phyloP scores from a whole-genome alignment of 2,888 invertebrate genomes.

The Calephelis perditalis region DNA sequence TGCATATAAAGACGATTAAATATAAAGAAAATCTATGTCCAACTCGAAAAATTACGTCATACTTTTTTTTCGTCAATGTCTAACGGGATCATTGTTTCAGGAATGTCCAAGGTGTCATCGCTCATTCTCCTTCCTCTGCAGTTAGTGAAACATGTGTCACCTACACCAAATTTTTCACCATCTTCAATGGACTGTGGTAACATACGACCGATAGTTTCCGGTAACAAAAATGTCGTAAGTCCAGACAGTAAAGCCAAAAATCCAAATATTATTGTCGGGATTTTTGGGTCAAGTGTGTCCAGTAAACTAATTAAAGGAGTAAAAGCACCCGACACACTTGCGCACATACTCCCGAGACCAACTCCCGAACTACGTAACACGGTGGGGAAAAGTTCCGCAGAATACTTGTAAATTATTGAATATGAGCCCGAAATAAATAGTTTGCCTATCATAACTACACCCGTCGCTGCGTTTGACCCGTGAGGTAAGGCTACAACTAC shows the following conservation, averaged over 20 bases:
- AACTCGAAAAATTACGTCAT: slow-evolving; percentile 25
- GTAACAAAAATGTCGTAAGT: slow-evolving; percentile 84
- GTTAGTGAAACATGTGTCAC: slow-evolving; percentile 88
- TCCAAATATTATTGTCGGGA: slow-evolving; percentile 88
- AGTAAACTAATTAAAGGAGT: slow-evolving; percentile 87
- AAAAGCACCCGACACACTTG: slow-evolving; percentile 88
- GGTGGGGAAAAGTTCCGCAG: slow-evolving; percentile 91
- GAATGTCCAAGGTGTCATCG: slow-evolving; percentile 49
- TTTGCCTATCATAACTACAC: slow-evolving; percentile 87
- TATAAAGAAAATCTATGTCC: too few relatives aligned
- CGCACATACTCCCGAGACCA: slow-evolving; percentile 91
- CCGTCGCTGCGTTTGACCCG: slow-evolving; percentile 78
- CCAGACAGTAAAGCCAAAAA: slow-evolving; percentile 86
- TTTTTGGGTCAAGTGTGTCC: slow-evolving; percentile 86
- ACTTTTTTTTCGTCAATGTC: slow-evolving; percentile 54
- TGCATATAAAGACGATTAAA: too few relatives aligned
- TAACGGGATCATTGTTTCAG: slow-evolving; percentile 67
- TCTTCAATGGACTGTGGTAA: slow-evolving; percentile 91
- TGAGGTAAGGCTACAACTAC: slow-evolving; percentile 83
- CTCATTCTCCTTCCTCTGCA: slow-evolving; percentile 73
- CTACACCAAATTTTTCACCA: slow-evolving; percentile 89
- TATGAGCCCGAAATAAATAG: slow-evolving; percentile 91
- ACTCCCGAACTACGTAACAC: slow-evolving; percentile 91
- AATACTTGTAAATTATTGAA: slow-evolving; percentile 91
- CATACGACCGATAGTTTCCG: slow-evolving; percentile 88